Base-by-base conservation (phyloP, 2,113 vertebrate species). In the Neogale vison region DNA sequence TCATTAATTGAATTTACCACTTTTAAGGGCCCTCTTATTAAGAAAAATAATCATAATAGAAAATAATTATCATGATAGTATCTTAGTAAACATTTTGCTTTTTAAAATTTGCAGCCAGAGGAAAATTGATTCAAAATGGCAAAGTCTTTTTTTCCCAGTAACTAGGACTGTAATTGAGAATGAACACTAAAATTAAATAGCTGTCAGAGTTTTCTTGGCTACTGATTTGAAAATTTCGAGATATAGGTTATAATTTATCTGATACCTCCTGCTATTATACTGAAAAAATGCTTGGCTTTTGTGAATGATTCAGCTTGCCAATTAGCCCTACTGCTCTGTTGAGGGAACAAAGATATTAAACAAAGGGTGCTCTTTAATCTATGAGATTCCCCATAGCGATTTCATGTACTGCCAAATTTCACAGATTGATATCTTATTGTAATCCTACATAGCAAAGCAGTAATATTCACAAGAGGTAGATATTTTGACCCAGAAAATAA, bases 261-360 rank as follows among this genome's bases (percentile, higher is more conserved):
- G 52, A 26, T 71, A 26, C 9, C 36, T 94, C 21, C 74, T 71
- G 15, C 24, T 85, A 90, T 76, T 82, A 47, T 39, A 63, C 57
- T 74, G 39, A 91, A 88, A 77, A 88, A 96, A 92, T 55, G 24
- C 21, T 83, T 92, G 93, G 10, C 63, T 97, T 97, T 89, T 95
- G 80, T 92, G 24, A 90, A 12, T 63, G 50, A 72, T 77, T 63
- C 69, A 97, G 50, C 31, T 95, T 94, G 45, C 36, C 76, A 94
- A 34, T 96, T 97, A 97, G 93, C 80, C 47, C 55, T 80, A 76
- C 21, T 57, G 55, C 26, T 97, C 81, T 95, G 69, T 65, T 96
- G 42, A 92, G 23, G 55, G 84, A 95, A 90, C n/a, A 82, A 92
- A 97, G 79, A 65, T 84, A 76, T 89, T 94, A 90, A 95, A 96